A percentile compares a stretch with the other conserved stretches of the same genome.
These are phyloP conservation scores for Ranitomeya variabilis DNA, from an alignment of 2,113 vertebrate species.

Conservation along the genomic window DNA sequence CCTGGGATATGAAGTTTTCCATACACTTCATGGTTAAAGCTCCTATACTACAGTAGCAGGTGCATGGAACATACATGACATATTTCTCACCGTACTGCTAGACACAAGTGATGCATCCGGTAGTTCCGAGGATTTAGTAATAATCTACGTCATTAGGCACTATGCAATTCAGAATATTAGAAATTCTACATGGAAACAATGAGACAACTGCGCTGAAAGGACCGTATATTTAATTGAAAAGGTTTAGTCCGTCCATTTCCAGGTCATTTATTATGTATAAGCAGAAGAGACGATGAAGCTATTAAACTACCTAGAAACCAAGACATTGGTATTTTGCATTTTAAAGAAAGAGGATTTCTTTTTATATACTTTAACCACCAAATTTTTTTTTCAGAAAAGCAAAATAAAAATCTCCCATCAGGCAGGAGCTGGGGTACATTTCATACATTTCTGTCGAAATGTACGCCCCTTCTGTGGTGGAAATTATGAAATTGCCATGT, in stretches of 20 bases:
- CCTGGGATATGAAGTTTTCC: too few relatives aligned
- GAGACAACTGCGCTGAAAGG: conserved; percentile 11
- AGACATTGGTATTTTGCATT: neutral
- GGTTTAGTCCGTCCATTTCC: conserved; percentile 42
- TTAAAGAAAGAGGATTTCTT: neutral
- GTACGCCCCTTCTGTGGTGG: too few relatives aligned
- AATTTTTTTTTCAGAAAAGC: neutral
- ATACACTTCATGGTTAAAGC: neutral
- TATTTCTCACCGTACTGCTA: neutral
- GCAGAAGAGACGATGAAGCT: conserved; percentile 9
- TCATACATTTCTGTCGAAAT: too few relatives aligned
- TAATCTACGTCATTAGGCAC: neutral
- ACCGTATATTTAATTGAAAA: conserved; percentile 46
- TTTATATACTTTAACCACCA: neutral
- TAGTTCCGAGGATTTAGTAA: neutral
- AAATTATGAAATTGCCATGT: too few relatives aligned
- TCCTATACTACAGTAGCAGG: neutral
- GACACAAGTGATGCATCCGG: neutral
- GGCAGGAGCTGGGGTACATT: neutral
- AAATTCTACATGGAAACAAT: conserved; percentile 20
- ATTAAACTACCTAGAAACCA: conserved; percentile 8
- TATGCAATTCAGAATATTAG: neutral
- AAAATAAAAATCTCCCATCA: neutral
- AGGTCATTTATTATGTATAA: conserved; percentile 50
- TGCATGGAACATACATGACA: neutral